phyloP scores from a whole-genome alignment of 2,113 vertebrate species.

The Meles meles region DNA sequence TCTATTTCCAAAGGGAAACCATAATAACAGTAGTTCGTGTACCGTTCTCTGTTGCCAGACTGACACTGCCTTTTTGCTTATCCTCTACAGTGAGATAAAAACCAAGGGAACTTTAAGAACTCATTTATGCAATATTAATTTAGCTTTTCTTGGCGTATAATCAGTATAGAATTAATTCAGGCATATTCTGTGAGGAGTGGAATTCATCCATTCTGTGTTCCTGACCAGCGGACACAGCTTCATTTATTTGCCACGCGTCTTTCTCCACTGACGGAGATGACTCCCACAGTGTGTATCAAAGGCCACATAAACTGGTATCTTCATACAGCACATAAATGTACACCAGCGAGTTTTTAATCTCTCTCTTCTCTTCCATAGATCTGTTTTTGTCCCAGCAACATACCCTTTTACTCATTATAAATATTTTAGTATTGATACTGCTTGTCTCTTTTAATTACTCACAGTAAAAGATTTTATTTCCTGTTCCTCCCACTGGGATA shows the following conservation, averaged over 20 bases:
- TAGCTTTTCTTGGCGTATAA: neutral
- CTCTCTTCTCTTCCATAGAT: neutral
- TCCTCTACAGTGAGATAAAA: neutral
- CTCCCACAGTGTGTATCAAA: neutral
- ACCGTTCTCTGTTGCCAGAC: neutral
- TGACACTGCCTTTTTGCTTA: neutral
- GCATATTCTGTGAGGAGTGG: neutral
- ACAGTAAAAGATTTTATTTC: neutral
- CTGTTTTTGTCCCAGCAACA: neutral
- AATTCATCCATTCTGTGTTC: neutral
- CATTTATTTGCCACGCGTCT: neutral
- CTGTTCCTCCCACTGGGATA: neutral
- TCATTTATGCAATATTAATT: neutral
- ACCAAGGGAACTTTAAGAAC: neutral
- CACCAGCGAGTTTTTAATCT: neutral
- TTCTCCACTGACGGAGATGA: neutral
- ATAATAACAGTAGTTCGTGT: neutral
- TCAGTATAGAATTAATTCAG: neutral
- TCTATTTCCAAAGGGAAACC: neutral
- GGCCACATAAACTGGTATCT: neutral
- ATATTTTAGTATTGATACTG: neutral
- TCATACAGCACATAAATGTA: neutral
- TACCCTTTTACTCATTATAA: neutral
- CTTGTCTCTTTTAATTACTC: constrained; percentile 26
- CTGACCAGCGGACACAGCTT: neutral